These are phyloP conservation scores for Coregonus clupeaformis DNA, from an alignment of 2,113 vertebrate species.

Conservation along the genomic window DNA sequence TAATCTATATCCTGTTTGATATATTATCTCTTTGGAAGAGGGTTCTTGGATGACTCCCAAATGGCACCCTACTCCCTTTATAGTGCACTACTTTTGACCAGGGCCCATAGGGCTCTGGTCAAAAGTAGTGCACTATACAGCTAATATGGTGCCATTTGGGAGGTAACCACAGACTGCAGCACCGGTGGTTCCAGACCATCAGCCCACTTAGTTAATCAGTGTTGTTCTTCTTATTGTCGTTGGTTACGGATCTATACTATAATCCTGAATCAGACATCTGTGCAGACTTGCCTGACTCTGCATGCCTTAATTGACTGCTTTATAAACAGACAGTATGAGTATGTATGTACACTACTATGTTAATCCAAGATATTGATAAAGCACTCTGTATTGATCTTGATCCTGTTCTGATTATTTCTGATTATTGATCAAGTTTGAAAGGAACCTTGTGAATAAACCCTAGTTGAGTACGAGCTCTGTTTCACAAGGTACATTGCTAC, in stretches of 20 bases:
- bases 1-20: background rate
- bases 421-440: conserved; percentile 31
- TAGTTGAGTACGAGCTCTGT: conserved; percentile 19
- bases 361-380: conserved; percentile 23
- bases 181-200: background rate
- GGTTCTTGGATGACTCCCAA: background rate
- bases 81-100: too few species aligned
- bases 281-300: conserved; percentile 53
- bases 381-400: conserved; percentile 30
- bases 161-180: too few species aligned
- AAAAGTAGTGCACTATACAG: too few species aligned
- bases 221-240: conserved; percentile 27
- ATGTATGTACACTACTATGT: conserved; percentile 29
- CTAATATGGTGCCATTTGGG: too few species aligned
- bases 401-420: background rate
- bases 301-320: conserved; percentile 53
- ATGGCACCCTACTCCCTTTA: too few species aligned
- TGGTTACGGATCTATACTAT: conserved; percentile 23
- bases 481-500: background rate
- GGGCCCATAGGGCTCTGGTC: too few species aligned
- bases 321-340: conserved; percentile 34
- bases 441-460: conserved; percentile 21
- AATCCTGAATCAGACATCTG: conserved; percentile 33
- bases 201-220: conserved; percentile 18
- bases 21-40: background rate